A percentile compares a stretch with the other conserved stretches of the same genome.
Evolutionary conservation across 1,140 invertebrate species (phyloP).

Genomic region (Drosophila setifemur): DNA sequence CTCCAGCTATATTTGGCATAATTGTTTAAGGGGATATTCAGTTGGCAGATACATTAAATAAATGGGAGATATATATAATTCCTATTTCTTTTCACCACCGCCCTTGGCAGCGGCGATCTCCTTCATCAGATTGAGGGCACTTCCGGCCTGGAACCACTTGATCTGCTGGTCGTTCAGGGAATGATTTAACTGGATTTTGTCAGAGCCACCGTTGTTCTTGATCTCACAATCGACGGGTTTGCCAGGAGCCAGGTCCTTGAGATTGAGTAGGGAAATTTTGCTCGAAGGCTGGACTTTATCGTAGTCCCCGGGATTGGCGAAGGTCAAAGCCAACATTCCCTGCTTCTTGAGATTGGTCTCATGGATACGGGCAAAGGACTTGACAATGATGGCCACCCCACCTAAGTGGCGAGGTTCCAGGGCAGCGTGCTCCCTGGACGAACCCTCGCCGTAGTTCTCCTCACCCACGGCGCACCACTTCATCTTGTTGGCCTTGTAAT

Average conservation of each 20-base stretch:
- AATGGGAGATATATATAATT: too few species aligned
- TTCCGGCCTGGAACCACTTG: slow-evolving; percentile 98
- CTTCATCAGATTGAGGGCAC: slow-evolving; percentile 99
- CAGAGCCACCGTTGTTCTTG: slow-evolving; percentile 93
- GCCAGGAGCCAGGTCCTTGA: slow-evolving; percentile 93
- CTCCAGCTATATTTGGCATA: slow-evolving; percentile 9
- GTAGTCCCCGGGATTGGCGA: slow-evolving; percentile 97
- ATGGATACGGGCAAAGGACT: slow-evolving; percentile 99
- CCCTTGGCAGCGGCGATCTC: slow-evolving; percentile 84
- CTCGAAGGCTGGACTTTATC: slow-evolving; percentile 97
- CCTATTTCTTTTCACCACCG: slow-evolving; percentile 2
- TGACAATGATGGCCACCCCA: slow-evolving; percentile 98
- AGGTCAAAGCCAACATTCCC: slow-evolving; percentile 97
- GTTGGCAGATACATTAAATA: too few species aligned
- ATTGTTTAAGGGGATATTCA: slow-evolving; percentile 7
- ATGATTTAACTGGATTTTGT: slow-evolving; percentile 95
- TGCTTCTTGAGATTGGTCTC: slow-evolving; percentile 99
- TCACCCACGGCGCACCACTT: slow-evolving; percentile 98
- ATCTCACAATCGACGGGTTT: slow-evolving; percentile 96
- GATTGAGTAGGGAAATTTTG: slow-evolving; percentile 94
- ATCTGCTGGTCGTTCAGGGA: slow-evolving; percentile 98
- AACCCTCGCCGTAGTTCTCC: slow-evolving; percentile 99
- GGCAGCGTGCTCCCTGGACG: slow-evolving; percentile 97
- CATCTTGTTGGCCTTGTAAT: slow-evolving; percentile 96
- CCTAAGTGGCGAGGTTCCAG: slow-evolving; percentile 96